phyloP scores from a whole-genome alignment of 2,797 vertebrate genomes.

The Dermochelys coriacea region DNA sequence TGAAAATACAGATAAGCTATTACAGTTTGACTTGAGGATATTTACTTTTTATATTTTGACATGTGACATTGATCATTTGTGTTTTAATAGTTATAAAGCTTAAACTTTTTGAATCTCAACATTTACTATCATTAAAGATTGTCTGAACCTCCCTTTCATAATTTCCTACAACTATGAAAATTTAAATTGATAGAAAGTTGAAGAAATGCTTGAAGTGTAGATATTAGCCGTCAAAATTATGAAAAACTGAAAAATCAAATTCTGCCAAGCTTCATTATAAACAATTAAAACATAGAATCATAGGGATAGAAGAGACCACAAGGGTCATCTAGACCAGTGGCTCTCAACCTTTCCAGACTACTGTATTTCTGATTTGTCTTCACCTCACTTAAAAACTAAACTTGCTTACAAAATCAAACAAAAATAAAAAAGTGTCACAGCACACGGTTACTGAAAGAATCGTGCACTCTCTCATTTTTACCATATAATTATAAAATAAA shows the following conservation, averaged over 20 bases:
- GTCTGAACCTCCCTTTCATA: neutral
- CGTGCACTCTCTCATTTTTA: no score
- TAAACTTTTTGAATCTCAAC: neutral
- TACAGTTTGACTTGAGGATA: neutral
- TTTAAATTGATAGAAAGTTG: neutral
- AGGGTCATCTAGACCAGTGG: neutral
- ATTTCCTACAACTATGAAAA: neutral
- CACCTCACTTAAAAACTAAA: no score
- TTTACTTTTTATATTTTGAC: neutral
- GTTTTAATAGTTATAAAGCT: neutral
- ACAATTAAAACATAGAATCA: neutral
- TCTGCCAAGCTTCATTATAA: neutral
- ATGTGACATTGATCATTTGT: neutral
- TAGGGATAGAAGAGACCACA: neutral
- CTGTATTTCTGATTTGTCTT: no score
- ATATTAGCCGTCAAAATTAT: neutral
- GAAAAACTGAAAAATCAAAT: neutral
- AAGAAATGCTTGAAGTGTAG: neutral
- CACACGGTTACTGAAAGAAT: no score
- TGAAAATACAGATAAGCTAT: neutral
- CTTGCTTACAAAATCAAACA: no score
- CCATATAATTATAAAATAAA: no score
- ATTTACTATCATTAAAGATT: neutral
- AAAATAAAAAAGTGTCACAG: no score
- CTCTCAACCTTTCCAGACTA: no score